Conservation (phyloP, 2,113 vertebrate species). For the Dryoscopus gambensis region DNA sequence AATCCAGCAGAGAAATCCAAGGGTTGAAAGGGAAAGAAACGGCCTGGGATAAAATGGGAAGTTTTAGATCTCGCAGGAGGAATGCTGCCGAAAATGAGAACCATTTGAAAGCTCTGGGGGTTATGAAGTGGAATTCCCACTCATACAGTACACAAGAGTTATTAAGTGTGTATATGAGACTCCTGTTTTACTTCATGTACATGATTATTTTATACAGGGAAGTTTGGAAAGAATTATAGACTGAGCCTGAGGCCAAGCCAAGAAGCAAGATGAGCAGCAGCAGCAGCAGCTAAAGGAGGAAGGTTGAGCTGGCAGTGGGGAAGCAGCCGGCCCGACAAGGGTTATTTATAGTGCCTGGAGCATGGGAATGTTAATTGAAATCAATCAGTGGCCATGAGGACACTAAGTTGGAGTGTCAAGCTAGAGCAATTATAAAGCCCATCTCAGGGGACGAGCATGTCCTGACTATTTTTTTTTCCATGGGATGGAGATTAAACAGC, state of each 20-base stretch:
- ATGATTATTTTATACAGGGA: slow-evolving; percentile 80
- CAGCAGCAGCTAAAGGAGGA: slow-evolving; percentile 54
- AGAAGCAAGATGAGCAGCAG: slow-evolving; percentile 71
- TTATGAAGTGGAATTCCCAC: slow-evolving; percentile 77
- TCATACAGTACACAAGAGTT: slow-evolving; percentile 77
- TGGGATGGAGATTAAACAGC: slow-evolving; percentile 16
- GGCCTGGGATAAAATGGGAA: slow-evolving; percentile 48
- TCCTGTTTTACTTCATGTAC: slow-evolving; percentile 82
- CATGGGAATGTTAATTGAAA: slow-evolving; percentile 68
- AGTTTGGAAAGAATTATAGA: slow-evolving; percentile 81
- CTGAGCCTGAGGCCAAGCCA: slow-evolving; percentile 74
- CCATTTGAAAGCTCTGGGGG: slow-evolving; percentile 74
- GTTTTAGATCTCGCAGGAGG: slow-evolving; percentile 66
- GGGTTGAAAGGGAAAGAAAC: slow-evolving; percentile 50
- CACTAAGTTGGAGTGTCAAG: background rate
- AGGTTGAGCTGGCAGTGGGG: slow-evolving; percentile 30
- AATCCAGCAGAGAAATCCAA: background rate
- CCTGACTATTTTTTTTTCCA: background rate
- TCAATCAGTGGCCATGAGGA: slow-evolving; percentile 28
- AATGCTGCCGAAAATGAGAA: slow-evolving; percentile 75
- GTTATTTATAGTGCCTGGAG: slow-evolving; percentile 59
- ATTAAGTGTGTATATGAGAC: slow-evolving; percentile 79
- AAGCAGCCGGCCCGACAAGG: slow-evolving; percentile 41
- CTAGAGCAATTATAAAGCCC: slow-evolving; percentile 6
- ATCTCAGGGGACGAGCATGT: background rate